Evolutionary conservation across 2,797 vertebrate genomes (phyloP).

Genomic region (Phaenicophaeus curvirostris): DNA sequence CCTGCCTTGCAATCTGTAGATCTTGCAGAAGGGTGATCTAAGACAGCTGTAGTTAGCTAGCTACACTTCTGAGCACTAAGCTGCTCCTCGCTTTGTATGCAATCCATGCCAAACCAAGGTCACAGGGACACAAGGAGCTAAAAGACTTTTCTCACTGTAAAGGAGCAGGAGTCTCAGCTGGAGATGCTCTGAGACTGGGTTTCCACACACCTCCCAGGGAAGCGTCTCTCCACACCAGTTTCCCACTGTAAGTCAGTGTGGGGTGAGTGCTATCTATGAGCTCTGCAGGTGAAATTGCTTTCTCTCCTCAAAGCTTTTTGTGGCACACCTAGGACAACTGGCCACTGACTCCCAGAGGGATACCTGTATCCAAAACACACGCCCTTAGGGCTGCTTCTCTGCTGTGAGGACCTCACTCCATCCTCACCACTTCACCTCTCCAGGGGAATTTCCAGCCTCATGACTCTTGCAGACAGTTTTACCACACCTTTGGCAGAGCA

Average conservation of each 20-base stretch:
- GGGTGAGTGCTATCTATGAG: background rate
- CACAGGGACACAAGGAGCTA: background rate
- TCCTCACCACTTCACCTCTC: background rate
- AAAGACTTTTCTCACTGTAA: background rate
- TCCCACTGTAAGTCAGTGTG: background rate
- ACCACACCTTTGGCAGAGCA: background rate
- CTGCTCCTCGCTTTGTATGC: conserved; percentile 5
- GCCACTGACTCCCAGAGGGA: background rate
- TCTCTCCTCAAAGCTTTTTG: background rate
- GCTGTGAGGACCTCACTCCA: background rate
- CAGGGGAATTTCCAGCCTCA: background rate
- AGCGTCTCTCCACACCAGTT: background rate
- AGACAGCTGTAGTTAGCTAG: conserved; percentile 33
- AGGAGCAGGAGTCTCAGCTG: background rate
- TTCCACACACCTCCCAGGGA: background rate
- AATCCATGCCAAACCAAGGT: conserved; percentile 18
- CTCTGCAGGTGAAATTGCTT: background rate
- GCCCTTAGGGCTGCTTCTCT: background rate
- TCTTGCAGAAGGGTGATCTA: conserved; percentile 35
- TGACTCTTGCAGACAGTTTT: background rate
- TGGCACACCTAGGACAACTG: background rate
- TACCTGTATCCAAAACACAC: background rate
- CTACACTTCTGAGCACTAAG: conserved; percentile 1
- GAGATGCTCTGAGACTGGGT: background rate
- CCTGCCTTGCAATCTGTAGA: conserved; percentile 56